Base-by-base conservation (phyloP, 2,113 vertebrate species). In the Lethenteron reissneri region DNA sequence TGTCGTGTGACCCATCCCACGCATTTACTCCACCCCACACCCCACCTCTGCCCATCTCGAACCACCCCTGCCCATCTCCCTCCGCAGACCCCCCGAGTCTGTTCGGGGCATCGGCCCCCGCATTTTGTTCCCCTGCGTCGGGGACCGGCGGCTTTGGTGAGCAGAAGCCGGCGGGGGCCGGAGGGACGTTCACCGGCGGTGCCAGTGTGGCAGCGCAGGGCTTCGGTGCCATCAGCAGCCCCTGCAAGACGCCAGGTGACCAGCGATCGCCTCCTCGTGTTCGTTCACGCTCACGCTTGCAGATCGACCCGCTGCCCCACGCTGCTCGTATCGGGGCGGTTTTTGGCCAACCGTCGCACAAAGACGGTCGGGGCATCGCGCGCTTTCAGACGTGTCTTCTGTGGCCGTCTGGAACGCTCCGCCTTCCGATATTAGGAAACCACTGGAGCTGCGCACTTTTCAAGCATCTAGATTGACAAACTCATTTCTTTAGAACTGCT, bases 171-270 rank as follows among this genome's bases (percentile, higher is more conserved):
- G 41, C 41, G 41, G 41, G 41, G 41, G 41, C 41, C 0, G 58
- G 83, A 0, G 91, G 90, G 68, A 92, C 91, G 1, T 99, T 99
- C 82, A 96, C 80, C 74, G 85, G 88, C 21, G 82, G 77, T 7
- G 89, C 87, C 4, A 92, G 84, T 1, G 94, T 99, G 11, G 90
- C 94, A 0, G 78, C 87, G 3, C 94, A 97, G 76, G 94, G 92
- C 71, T 99, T 99, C 2, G 91, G 94, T 1, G 84, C 83, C n/a
- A 97, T 94, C 75, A 77, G 85, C 70, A 79, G 80, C 57, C 85
- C 90, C 0, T 76, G 80, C 73, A 95, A 97, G 84, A 73, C 41
- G 58, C 13, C 85, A 85, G 85, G 94, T 95, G 84, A 59, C 72
- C n/a, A 17, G 12, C n/a, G 41, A 56, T 71, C 3, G 58, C 57